A percentile compares a stretch with the other conserved stretches of the same genome.
Conservation (phyloP, 2,888 invertebrate species). For the Eupithecia subfuscata region DNA sequence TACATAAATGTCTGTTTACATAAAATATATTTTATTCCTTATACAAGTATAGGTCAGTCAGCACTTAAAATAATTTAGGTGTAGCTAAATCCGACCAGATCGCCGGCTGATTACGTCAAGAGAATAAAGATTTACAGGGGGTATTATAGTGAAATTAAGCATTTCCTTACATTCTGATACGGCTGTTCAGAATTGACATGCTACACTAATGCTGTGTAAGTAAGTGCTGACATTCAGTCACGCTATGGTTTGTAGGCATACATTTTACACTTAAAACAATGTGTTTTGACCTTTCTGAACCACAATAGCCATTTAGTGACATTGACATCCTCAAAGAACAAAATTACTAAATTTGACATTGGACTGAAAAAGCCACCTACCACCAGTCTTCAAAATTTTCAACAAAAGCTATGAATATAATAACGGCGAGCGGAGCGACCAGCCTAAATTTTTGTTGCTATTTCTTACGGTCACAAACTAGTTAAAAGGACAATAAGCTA, state of each 20-base stretch:
- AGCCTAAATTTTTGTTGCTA: too few species aligned
- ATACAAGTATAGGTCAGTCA: not conserved
- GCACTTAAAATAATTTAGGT: not conserved
- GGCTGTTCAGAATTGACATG: constrained; percentile 39
- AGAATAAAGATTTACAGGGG: constrained; percentile 3
- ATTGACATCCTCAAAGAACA: not conserved
- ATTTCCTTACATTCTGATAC: constrained; percentile 35
- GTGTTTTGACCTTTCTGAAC: not conserved
- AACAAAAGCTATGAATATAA: too few species aligned
- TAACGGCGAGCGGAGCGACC: not conserved
- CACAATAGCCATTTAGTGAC: not conserved
- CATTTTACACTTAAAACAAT: constrained; percentile 10
- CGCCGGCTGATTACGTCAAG: constrained; percentile 9
- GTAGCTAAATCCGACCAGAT: not conserved
- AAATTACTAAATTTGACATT: not conserved
- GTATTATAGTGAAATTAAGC: constrained; percentile 16
- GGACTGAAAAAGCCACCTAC: not conserved
- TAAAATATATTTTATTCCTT: too few species aligned
- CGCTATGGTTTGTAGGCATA: constrained; percentile 40
- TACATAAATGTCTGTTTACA: too few species aligned
- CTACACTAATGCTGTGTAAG: constrained; percentile 43
- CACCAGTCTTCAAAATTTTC: too few species aligned
- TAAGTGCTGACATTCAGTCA: constrained; percentile 53
- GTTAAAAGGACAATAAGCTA: too few species aligned
- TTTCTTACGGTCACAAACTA: too few species aligned